Percentiles rank a stretch among this genome's conserved stretches.
phyloP scores from a whole-genome alignment of 1,140 invertebrate species.

The Drosophila santomea region DNA sequence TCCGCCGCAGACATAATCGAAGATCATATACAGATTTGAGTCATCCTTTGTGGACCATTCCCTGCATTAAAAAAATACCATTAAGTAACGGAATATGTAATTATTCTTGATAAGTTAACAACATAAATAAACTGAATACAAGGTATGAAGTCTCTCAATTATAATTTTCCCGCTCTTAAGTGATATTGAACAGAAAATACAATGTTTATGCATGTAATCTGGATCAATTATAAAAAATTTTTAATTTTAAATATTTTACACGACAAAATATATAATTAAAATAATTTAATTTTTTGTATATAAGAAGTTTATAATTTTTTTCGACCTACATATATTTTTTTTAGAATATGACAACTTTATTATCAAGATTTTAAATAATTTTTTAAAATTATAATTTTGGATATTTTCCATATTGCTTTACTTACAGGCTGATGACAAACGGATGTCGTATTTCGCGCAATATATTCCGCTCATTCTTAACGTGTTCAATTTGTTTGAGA shows the following conservation, averaged over 20 bases:
- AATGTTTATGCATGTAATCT: no score
- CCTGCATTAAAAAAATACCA: slow-evolving; percentile 86
- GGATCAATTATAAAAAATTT: no score
- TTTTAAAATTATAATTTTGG: background rate
- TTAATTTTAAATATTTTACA: no score
- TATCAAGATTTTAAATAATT: background rate
- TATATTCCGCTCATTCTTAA: slow-evolving; percentile 97
- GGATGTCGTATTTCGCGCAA: slow-evolving; percentile 95
- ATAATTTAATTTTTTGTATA: no score
- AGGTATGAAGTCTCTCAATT: no score
- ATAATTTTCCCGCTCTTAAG: no score
- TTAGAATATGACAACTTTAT: no score
- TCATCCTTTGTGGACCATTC: slow-evolving; percentile 95
- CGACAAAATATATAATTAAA: no score
- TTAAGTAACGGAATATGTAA: background rate
- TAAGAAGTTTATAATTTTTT: no score
- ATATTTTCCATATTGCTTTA: slow-evolving; percentile 64
- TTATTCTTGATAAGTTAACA: no score
- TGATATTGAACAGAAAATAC: no score
- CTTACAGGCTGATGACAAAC: slow-evolving; percentile 97
- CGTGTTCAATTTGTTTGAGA: slow-evolving; percentile 97
- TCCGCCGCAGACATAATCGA: slow-evolving; percentile 97
- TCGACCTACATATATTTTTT: background rate
- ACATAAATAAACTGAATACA: no score
- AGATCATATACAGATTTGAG: slow-evolving; percentile 95